Evolutionary conservation across 1,140 invertebrate genomes (phyloP), one percentile per base, ranked within the genome.

Genomic region (Heliothis virescens): DNA sequence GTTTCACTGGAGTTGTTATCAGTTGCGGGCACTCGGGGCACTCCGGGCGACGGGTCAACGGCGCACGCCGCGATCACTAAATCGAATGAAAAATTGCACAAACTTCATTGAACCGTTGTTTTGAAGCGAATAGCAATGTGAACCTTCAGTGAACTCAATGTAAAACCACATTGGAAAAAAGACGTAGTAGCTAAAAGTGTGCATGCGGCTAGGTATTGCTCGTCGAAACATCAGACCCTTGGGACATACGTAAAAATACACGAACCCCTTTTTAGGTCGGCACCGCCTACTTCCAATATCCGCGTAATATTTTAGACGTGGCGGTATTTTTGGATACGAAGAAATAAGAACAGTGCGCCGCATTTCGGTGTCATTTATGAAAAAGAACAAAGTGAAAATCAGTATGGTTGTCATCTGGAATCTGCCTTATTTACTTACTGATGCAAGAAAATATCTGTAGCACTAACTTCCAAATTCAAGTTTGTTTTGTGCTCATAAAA

Each of bases 1-100:
- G 85, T 90, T 91, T 91, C 90, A 91, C 87, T 91, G 84, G 86
- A 92, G 86, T 93, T 92, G 88, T 87, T 93, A 93, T 93, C 91
- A 90, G 90, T 91, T 89, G 67, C 63, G 77, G 34, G 63, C 71
- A 63, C 29, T 53, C 48, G 55, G 65, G 60, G 48, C 60, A 63
- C 21, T 63, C 12, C 12, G 77, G 29, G 62, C 67, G 50, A 4
- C 26, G 29, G 71, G 53, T 41, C 52, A 55, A 53, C 67, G 21
- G 29, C 18, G 26, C 63, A 47, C 63, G 16, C 10, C 41, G 41
- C 52, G 53, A 73, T 41, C 53, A 72, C 52, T 74, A 60, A 60
- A 60, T 60, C 53, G 50, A 74, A 74, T 74, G 57, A 74, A 74
- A 74, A 74, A 74, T 34, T 60, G 52, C 47, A 29, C 72, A 34